These are phyloP conservation scores for Orchesella flavescens DNA, from an alignment of 2,888 invertebrate genomes.

Conservation along the genomic window DNA sequence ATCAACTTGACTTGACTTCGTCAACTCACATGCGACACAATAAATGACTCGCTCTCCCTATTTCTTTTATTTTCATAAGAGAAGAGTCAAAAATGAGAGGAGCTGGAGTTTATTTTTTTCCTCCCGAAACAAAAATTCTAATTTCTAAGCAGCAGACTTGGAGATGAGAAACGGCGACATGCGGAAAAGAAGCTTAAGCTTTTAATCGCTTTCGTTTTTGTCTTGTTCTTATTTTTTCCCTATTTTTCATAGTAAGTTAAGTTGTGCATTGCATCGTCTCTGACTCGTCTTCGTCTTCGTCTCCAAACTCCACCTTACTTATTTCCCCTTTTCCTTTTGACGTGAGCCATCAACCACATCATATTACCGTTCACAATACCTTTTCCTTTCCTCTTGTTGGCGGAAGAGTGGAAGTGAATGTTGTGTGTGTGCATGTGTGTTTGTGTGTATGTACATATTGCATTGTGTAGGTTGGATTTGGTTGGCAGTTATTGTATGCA, in stretches of 20 bases:
- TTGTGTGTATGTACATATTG: not conserved
- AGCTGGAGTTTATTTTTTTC: constrained; percentile 11
- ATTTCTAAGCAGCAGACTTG: constrained; percentile 5
- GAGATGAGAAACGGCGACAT: not conserved
- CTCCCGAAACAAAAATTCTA: constrained; percentile 4
- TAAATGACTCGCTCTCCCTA: not conserved
- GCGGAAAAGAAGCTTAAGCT: not conserved
- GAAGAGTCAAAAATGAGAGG: not conserved
- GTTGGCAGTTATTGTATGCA: not conserved
- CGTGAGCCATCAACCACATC: not conserved
- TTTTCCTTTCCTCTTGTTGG: not conserved
- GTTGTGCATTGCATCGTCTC: not conserved
- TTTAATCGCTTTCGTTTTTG: not conserved
- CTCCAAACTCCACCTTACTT: not conserved
- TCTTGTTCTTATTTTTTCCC: not conserved
- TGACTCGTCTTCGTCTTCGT: not conserved
- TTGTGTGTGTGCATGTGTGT: constrained; percentile 7
- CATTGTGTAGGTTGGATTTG: not conserved
- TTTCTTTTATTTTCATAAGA: not conserved
- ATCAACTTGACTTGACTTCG: not conserved
- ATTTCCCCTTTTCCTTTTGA: not conserved
- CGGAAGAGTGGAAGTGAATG: not conserved
- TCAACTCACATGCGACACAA: not conserved
- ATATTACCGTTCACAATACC: too few relatives aligned
- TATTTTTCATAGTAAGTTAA: too few relatives aligned